phyloP scores from a whole-genome alignment of 2,797 vertebrate species.

The Todus mexicanus region DNA sequence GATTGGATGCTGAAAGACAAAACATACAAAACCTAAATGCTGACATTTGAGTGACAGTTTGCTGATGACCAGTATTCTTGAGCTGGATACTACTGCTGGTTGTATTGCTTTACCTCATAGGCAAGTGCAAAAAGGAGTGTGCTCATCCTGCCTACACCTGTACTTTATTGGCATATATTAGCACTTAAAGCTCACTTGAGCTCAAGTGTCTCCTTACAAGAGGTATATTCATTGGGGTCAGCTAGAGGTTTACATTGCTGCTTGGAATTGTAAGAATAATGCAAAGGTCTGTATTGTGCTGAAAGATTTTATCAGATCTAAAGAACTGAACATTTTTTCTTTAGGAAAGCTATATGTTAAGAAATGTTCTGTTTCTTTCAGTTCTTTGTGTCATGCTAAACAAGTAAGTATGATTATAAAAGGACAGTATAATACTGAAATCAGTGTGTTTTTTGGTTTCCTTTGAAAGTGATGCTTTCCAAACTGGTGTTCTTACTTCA shows the following conservation, averaged over 20 bases:
- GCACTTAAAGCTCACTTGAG: neutral
- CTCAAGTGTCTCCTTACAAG: neutral
- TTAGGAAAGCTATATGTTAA: neutral
- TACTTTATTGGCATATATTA: neutral
- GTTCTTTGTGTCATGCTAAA: neutral
- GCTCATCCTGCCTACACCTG: neutral
- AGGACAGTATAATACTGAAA: neutral
- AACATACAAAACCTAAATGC: neutral
- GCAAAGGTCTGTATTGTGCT: neutral
- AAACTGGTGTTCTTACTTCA: neutral
- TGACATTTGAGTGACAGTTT: neutral
- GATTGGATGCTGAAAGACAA: neutral
- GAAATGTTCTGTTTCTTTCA: neutral
- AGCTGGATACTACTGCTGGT: neutral
- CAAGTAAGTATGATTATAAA: neutral
- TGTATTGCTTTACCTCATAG: neutral
- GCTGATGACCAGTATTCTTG: neutral
- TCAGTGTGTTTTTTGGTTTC: neutral
- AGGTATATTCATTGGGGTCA: neutral
- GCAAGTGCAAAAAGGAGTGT: neutral
- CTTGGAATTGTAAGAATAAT: neutral
- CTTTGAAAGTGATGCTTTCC: neutral
- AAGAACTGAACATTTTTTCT: neutral
- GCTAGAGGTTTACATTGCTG: neutral
- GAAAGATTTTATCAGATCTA: neutral